These are phyloP conservation scores for Cosmorhoe ocellata DNA, from an alignment of 2,888 invertebrate genomes.

Conservation along the genomic window DNA sequence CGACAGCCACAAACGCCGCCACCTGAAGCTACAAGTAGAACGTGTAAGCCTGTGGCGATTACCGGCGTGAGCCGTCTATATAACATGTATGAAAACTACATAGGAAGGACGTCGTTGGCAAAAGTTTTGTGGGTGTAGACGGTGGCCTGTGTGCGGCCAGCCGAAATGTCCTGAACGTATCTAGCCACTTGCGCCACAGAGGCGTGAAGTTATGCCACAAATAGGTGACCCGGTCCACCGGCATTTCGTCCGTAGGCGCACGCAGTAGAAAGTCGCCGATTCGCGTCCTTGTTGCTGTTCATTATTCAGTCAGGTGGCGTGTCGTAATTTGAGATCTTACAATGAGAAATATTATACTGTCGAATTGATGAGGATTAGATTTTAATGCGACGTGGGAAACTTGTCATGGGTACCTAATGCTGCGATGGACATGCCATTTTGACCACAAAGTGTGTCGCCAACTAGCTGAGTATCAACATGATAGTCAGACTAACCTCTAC, in stretches of 20 bases:
- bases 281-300: slow-evolving; percentile 58
- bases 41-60: no score
- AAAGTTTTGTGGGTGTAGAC: no score
- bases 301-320: slow-evolving; percentile 31
- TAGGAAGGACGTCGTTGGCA: no score
- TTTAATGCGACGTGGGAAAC: slow-evolving; percentile 6
- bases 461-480: no score
- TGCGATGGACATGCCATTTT: background rate
- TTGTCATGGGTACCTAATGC: background rate
- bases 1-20: no score
- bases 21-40: no score
- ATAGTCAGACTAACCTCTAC: no score
- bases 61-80: no score
- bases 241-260: slow-evolving; percentile 58
- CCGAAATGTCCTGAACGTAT: slow-evolving; percentile 27
- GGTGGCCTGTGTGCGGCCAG: background rate
- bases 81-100: no score
- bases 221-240: slow-evolving; percentile 67
- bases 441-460: no score
- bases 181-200: slow-evolving; percentile 43
- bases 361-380: slow-evolving; percentile 12
- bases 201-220: slow-evolving; percentile 39
- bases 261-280: slow-evolving; percentile 66
- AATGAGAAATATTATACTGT: slow-evolving; percentile 28
- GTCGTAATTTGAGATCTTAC: slow-evolving; percentile 31